These are phyloP conservation scores for Brachyhypopomus occidentalis DNA, from an alignment of 2,113 vertebrate genomes.

Conservation along the genomic window DNA sequence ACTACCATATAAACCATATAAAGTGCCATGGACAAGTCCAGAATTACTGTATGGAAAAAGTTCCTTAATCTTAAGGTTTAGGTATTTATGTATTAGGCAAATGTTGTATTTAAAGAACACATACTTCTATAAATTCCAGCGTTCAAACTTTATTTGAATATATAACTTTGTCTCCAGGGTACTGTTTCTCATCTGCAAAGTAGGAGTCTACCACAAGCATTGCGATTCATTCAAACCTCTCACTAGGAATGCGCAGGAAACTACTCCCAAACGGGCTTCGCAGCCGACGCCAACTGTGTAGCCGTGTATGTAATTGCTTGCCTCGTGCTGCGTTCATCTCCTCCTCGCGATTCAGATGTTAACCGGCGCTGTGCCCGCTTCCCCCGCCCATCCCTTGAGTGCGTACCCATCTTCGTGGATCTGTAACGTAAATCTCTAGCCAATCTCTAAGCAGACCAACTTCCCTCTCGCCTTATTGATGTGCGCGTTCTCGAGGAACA, in stretches of 20 bases:
- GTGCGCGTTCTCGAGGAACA: conserved; percentile 18
- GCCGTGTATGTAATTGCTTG: conserved; percentile 27
- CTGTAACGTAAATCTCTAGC: conserved; percentile 26
- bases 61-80: no score
- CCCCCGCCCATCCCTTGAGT: conserved; percentile 16
- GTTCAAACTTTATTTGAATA: no score
- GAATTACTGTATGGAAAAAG: no score
- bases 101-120: no score
- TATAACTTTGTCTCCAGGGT: no score
- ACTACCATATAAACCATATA: not conserved
- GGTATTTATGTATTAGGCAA: no score
- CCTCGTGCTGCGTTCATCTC: conserved; percentile 54
- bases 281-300: conserved; percentile 60
- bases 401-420: conserved; percentile 28
- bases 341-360: conserved; percentile 65
- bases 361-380: conserved; percentile 63
- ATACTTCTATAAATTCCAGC: no score
- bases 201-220: conserved; percentile 1
- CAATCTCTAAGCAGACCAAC: conserved; percentile 39
- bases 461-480: conserved; percentile 53
- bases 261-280: conserved; percentile 62
- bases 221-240: conserved; percentile 14
- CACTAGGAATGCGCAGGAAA: conserved; percentile 65
- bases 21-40: no score
- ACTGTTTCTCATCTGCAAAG: not conserved